Evolutionary conservation across 2,888 invertebrate species (phyloP), one percentile per base, ranked within the genome.

Genomic region (Lithophane leautieri): DNA sequence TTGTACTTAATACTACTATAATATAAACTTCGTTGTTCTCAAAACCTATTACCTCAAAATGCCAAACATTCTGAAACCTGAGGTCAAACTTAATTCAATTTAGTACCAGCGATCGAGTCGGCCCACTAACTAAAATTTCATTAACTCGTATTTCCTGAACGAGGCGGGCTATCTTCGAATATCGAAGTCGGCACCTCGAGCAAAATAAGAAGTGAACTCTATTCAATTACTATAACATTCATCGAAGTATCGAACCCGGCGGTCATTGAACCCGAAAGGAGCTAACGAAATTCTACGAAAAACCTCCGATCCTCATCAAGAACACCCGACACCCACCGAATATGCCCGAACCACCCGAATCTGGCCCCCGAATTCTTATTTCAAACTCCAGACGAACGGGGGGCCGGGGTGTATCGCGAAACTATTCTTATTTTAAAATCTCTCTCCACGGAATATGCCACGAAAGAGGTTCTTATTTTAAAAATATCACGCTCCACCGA

Each of bases 361-460:
- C 94, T 94, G 91, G 92, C 94, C 95, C 94, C 95, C 96, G 90
- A 96, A 96, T 96, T 96, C 96, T 96, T 96, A 95, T 95, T 95
- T 94, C 95, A 94, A 95, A 94, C 96, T 94, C 96, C 96, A 96
- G 96, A 96, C 96, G 94, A 90, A 90, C 88, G 88, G 91, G 91
- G 90, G 90, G 73, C 84, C 77, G 88, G 91, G 94, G 94, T 94
- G 94, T 93, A 94, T 95, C 94, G 95, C 94, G 93, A 96, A 96
- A 96, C 96, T 96, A 96, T 96, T 96, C 96, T 96, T 96, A 96
- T 96, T 96, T 96, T 95, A 96, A 95, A 96, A 96, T 95, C 95
- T 95, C 94, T 95, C 96, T 95, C 96, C 94, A 95, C 95, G 96
- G 96, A 96, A 96, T 96, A 96, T 95, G 95, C 95, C 95, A 94